Evolutionary conservation across 2,113 vertebrate species (phyloP).

Genomic region (Hucho hucho): DNA sequence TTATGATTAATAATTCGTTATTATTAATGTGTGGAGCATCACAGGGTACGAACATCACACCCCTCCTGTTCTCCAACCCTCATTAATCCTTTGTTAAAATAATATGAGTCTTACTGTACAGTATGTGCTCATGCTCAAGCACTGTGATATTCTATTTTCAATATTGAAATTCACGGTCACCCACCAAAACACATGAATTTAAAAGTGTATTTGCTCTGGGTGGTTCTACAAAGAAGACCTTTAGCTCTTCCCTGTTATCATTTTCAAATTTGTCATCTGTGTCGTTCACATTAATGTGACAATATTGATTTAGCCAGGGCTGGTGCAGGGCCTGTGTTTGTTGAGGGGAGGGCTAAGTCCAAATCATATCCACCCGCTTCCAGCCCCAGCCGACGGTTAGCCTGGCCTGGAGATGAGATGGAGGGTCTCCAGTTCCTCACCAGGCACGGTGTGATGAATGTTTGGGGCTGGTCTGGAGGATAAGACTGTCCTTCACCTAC

Average conservation of each 20-base stretch:
- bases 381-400: neutral
- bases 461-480: slow-evolving; percentile 3
- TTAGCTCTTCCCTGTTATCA: neutral
- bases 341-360: neutral
- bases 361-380: neutral
- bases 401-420: slow-evolving; percentile 14
- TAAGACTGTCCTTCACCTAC: slow-evolving; percentile 21
- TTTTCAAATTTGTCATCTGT: neutral
- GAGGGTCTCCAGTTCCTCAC: slow-evolving; percentile 9
- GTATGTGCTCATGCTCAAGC: neutral
- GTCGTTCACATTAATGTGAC: neutral
- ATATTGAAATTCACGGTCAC: neutral
- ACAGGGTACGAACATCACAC: neutral
- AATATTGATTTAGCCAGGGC: neutral
- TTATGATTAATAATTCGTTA: too few species aligned
- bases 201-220: neutral
- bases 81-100: neutral
- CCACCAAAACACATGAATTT: neutral
- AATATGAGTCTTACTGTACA: neutral
- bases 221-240: neutral
- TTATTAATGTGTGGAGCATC: neutral
- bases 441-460: slow-evolving; percentile 22
- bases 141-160: neutral
- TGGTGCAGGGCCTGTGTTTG: neutral
- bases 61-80: neutral